Conservation (phyloP, 92 coral and sea anemone species). For the Epizoanthus illoricatus region DNA sequence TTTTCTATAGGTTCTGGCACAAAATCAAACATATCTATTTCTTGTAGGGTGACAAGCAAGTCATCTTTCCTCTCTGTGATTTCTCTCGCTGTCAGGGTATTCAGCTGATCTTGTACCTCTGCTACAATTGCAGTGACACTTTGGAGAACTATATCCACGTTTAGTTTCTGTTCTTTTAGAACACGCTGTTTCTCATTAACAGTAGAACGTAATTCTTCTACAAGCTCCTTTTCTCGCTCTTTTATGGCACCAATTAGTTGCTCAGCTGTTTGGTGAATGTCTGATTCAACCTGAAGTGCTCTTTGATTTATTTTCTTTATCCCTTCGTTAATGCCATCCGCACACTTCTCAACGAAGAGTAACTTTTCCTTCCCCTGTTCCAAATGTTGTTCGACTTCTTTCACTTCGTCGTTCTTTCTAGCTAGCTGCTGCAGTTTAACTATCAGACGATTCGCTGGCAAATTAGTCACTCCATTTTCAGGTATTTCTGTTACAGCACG, state of each 20-base stretch:
- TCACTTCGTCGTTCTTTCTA: conserved; percentile 35
- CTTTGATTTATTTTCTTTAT: conserved; percentile 40
- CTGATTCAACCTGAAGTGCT: conserved; percentile 46
- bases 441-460: conserved; percentile 59
- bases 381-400: conserved; percentile 36
- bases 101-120: background rate
- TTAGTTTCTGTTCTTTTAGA: conserved; percentile 11
- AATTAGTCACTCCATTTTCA: conserved; percentile 47
- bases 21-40: background rate
- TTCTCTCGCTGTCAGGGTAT: background rate
- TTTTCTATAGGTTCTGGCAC: conserved; percentile 30
- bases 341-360: conserved; percentile 22
- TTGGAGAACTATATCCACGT: background rate
- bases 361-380: conserved; percentile 39
- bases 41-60: conserved; percentile 16
- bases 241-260: conserved; percentile 40
- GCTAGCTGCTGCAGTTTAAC: conserved; percentile 33
- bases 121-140: background rate
- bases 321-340: conserved; percentile 17
- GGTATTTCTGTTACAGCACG: conserved; percentile 45
- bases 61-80: conserved; percentile 13
- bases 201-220: conserved; percentile 13
- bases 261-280: conserved; percentile 50
- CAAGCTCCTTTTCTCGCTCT: conserved; percentile 50
- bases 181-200: background rate